Evolutionary conservation across 2,797 vertebrate genomes (phyloP), one percentile per base, ranked within the genome.

Genomic region (Chloroceryle amazona): DNA sequence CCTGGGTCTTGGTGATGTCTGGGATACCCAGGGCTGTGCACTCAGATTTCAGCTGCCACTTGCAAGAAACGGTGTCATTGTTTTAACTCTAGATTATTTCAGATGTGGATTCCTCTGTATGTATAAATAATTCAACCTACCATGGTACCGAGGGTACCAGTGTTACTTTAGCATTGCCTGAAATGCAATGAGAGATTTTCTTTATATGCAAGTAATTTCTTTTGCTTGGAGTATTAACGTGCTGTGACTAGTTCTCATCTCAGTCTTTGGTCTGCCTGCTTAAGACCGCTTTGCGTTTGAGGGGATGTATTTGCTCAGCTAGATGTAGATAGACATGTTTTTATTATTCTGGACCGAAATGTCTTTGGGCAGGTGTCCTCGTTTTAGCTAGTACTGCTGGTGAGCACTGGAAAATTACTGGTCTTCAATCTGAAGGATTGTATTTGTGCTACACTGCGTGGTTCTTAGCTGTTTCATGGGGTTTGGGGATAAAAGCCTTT

Each of bases 21-120:
- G 0, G 8, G 13, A 26, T 49, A 44, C 31, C 54, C 33, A 63
- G 58, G 62, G 21, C 55, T 60, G 10, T n/a, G 41, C 0, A 1
- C 33, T 44, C 26, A 74, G 25, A 0, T 0, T 66, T 28, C 57
- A 65, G 42, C 41, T 66, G 20, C 26, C 39, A 51, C 28, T 28
- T 76, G 71, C 11, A 52, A 61, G 49, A 76, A 67, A 0, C 22
- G 8, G 17, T 66, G 52, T 18, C 4, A 8, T 2, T 70, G 25
- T 60, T 87, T 71, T 60, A 35, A 13, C 55, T 85, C 21, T 47
- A 35, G 6, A 10, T 72, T 74, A 35, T 75, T 80, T 82, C 26
- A 51, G 63, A 81, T 20, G 9, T 82, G 26, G 8, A 31, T 10
- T 22, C 13, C 16, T 68, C 5, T 21, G 11, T 82, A 9, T 60